Evolutionary conservation across 2,797 vertebrate species (phyloP), one percentile per base, ranked within the genome.

Genomic region (Gymnothorax reevesii): DNA sequence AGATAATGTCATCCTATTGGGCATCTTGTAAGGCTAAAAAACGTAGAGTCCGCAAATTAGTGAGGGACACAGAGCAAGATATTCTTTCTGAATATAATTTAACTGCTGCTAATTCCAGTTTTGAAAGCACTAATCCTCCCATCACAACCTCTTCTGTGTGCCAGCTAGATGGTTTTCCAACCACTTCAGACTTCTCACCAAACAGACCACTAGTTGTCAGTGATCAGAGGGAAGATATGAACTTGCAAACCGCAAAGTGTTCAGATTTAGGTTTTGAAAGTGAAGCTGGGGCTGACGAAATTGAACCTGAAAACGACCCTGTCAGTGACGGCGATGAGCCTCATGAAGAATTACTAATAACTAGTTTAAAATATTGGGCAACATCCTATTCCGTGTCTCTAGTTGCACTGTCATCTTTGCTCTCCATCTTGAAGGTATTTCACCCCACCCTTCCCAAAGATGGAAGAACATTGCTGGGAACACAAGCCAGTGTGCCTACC

Each of bases 381-480:
- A 57, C 87, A 85, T 54, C 80, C 49, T 84, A 80, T 87, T 87
- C 87, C 27, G 69, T 87, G 25, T 85, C 87, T 84, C 83, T 87
- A 17, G 83, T 85, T 84, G 83, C 83, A 79, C 59, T 71, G 12
- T 77, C 87, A 33, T 57, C 73, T 64, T 52, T 83, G 27, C 62
- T 86, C 20, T 71, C 66, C 52, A 66, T 82, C 57, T 57, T 82
- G 25, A n/a, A 66, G 54, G 66, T 83, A 54, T 75, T 83, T 83
- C 87, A 88, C 55, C 84, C 80, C 52, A 80, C 49, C 33, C 87
- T 87, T 83, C 84, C 83, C 22, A 66, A 85, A 66, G 84, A 82
- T 82, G 84, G 59, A 87, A 85, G 87, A 49, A 88, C 84, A 55
- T 69, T 88, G 27, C 84, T 88, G 86, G 80, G 80, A 55, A 88